phyloP scores from a whole-genome alignment of 2,797 vertebrate genomes.

The Psittacula derbiana region DNA sequence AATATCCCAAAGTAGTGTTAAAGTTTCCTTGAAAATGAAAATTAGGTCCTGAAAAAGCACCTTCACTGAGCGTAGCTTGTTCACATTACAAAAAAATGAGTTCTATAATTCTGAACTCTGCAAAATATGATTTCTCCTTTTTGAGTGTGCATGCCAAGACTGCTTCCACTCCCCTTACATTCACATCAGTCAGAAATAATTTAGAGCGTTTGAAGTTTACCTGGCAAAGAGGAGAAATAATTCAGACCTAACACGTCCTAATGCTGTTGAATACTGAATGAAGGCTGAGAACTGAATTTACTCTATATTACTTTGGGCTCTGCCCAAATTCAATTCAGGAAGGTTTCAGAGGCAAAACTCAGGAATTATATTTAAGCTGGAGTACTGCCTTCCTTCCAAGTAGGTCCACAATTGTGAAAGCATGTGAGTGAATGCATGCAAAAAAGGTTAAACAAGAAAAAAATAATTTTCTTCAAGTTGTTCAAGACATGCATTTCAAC shows the following conservation, averaged over 20 bases:
- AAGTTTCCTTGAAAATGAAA: background rate
- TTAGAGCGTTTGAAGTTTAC: background rate
- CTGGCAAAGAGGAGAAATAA: background rate
- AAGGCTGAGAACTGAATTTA: slow-evolving; percentile 23
- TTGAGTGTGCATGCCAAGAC: background rate
- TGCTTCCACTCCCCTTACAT: background rate
- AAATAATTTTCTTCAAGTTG: background rate
- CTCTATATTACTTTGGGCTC: background rate
- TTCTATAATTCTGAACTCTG: background rate
- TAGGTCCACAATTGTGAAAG: slow-evolving; percentile 24
- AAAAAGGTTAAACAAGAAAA: slow-evolving; percentile 47
- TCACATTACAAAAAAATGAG: background rate
- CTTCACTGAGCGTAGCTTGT: background rate
- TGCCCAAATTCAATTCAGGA: slow-evolving; percentile 11
- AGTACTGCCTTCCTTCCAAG: slow-evolving; percentile 61
- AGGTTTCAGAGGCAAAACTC: slow-evolving; percentile 41
- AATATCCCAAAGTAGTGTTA: background rate
- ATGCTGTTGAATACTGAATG: slow-evolving; percentile 37
- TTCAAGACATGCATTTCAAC: background rate
- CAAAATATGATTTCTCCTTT: background rate
- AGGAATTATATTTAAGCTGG: slow-evolving; percentile 36
- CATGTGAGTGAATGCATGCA: background rate
- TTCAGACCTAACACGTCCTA: background rate
- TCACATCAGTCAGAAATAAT: background rate
- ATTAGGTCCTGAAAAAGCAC: background rate